A percentile compares a stretch with the other conserved stretches of the same genome.
Evolutionary conservation across 2,797 vertebrate genomes (phyloP).

Genomic region (Sebastolobus alascanus): DNA sequence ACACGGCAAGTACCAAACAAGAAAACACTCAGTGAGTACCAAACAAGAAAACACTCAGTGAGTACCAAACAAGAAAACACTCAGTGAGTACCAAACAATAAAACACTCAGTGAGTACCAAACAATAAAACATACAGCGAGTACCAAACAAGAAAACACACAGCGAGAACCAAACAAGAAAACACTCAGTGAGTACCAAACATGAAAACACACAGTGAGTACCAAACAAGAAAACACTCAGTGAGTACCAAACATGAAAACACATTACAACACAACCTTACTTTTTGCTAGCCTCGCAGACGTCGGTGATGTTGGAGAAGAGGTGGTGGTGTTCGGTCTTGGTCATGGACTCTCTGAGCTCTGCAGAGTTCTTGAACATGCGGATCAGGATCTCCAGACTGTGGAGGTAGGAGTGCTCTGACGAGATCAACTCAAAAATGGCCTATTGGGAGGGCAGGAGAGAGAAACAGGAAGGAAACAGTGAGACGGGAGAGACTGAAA

Average conservation of each 20-base stretch:
- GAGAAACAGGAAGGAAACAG: background rate
- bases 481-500: background rate
- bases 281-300: constrained; percentile 96
- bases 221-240: no score
- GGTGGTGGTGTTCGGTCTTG: constrained; percentile 97
- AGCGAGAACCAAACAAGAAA: no score
- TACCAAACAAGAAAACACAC: no score
- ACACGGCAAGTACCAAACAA: no score
- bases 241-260: background rate
- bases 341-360: constrained; percentile 94
- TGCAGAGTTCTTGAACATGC: constrained; percentile 95
- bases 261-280: constrained; percentile 76
- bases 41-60: background rate
- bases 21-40: no score
- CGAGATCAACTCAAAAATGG: constrained; percentile 98
- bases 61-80: background rate
- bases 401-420: constrained; percentile 98
- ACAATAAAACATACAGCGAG: background rate
- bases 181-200: no score
- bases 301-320: constrained; percentile 97
- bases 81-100: background rate
- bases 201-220: background rate
- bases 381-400: constrained; percentile 95
- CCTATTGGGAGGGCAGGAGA: constrained; percentile 75
- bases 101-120: background rate